A percentile compares a stretch with the other conserved stretches of the same genome.
Conservation (phyloP, 2,797 vertebrate species). For the Parauchenoglanis punctatus region DNA sequence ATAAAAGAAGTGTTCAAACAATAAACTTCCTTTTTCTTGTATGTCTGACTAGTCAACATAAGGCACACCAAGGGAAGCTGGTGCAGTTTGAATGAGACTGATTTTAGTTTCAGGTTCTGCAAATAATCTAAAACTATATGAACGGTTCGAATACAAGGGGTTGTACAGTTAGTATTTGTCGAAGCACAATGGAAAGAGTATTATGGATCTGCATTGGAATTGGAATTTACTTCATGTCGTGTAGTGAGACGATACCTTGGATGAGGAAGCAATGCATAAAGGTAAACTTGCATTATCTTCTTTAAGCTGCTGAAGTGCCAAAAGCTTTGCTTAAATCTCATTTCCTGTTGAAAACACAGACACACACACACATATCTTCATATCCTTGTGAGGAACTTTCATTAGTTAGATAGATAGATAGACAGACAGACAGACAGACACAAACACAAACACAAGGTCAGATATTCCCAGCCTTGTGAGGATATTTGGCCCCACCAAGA, state of each 20-base stretch:
- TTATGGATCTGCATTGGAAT: not conserved
- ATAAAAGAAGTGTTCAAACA: not conserved
- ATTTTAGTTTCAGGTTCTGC: conserved; percentile 16
- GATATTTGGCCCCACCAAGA: not conserved
- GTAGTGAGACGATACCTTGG: conserved; percentile 28
- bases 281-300: conserved; percentile 4
- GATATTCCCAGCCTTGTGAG: not conserved
- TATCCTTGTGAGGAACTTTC: not conserved
- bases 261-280: conserved; percentile 9
- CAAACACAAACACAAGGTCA: not conserved
- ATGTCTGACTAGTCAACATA: not conserved
- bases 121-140: not conserved
- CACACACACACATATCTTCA: not conserved
- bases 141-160: not conserved
- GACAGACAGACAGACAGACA: not conserved
- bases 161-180: not conserved
- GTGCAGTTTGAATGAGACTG: not conserved
- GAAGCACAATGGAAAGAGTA: not conserved
- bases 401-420: not conserved
- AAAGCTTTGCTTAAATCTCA: not conserved
- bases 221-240: not conserved
- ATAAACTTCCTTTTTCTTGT: not conserved
- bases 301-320: not conserved
- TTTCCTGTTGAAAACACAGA: not conserved
- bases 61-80: not conserved